Evolutionary conservation across 2,797 vertebrate genomes (phyloP).

Genomic region (Diglossa cyanea): DNA sequence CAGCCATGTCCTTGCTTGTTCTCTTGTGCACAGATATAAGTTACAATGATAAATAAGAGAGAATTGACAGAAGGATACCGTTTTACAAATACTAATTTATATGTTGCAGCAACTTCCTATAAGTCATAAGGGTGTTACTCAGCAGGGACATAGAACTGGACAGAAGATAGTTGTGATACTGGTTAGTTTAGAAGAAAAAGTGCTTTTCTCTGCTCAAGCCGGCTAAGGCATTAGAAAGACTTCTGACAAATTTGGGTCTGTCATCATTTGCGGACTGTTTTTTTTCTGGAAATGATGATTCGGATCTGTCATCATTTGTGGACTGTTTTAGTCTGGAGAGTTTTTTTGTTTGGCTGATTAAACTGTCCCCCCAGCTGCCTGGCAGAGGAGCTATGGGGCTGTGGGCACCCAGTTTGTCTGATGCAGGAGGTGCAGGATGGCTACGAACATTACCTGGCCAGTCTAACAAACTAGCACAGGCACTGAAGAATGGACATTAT

Average conservation of each 20-base stretch:
- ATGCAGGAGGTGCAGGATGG: not conserved
- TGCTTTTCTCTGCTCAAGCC: not conserved
- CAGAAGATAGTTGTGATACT: not conserved
- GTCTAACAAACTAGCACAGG: not conserved
- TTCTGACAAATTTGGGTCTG: not conserved
- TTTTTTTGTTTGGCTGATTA: not conserved
- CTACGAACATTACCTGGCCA: not conserved
- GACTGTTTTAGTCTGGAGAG: not conserved
- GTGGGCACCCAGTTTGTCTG: not conserved
- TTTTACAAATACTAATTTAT: not conserved
- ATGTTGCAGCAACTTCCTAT: not conserved
- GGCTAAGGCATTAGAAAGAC: not conserved
- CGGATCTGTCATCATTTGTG: not conserved
- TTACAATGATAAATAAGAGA: not conserved
- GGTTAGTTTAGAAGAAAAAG: not conserved
- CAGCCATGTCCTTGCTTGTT: not conserved
- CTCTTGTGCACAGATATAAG: not conserved
- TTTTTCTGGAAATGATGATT: not conserved
- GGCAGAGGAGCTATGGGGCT: too few relatives aligned
- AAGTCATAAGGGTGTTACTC: not conserved
- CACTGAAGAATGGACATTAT: too few relatives aligned
- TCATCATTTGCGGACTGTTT: not conserved
- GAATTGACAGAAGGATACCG: not conserved
- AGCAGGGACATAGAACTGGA: not conserved
- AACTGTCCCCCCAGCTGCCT: rapidly evolving